Evolutionary conservation across 2,113 vertebrate genomes (phyloP).

Genomic region (Bucco capensis): DNA sequence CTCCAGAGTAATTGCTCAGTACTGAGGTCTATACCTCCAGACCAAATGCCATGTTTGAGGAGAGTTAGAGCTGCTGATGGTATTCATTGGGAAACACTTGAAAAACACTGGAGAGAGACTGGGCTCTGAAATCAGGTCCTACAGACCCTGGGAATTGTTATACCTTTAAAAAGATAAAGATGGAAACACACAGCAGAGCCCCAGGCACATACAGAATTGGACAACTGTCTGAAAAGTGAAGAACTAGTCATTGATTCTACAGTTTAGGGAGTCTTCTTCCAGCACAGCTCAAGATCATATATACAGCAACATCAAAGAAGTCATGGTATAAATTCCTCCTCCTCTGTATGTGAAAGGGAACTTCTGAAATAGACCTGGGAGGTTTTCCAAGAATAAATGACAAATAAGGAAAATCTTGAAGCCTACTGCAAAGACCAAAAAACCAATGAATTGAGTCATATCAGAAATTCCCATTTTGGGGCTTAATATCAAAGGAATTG

Average conservation of each 20-base stretch:
- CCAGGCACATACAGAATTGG: neutral
- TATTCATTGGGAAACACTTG: fast-evolving
- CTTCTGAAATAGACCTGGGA: neutral
- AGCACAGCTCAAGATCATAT: neutral
- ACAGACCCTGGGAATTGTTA: neutral
- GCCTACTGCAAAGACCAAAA: neutral
- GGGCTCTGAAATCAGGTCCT: neutral
- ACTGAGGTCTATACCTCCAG: neutral
- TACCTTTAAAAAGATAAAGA: neutral
- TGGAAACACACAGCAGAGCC: neutral
- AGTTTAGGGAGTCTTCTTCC: neutral
- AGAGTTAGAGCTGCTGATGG: neutral
- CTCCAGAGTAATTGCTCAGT: neutral
- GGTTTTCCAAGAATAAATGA: neutral
- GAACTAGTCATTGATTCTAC: neutral
- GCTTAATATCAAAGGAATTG: neutral
- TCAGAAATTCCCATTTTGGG: neutral
- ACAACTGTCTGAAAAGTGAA: neutral
- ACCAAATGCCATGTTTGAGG: neutral
- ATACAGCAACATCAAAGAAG: neutral
- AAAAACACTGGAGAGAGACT: neutral
- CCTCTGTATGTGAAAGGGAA: neutral
- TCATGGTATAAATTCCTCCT: neutral
- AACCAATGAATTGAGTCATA: neutral
- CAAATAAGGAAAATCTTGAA: neutral